These are phyloP conservation scores for Neoniphon sammara DNA, from an alignment of 2,797 vertebrate genomes.

Conservation along the genomic window DNA sequence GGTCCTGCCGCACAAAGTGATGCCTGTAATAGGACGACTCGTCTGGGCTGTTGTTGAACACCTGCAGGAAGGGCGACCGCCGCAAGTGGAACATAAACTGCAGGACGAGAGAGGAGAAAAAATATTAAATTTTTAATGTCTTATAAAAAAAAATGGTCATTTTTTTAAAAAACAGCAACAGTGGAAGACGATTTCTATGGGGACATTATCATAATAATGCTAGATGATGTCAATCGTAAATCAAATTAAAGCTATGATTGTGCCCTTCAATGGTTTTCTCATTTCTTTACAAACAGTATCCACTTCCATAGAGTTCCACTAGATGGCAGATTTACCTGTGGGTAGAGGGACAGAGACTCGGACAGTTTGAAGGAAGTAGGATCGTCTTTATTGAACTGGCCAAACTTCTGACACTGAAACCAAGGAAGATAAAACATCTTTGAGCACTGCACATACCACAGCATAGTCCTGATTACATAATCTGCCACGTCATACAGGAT, in stretches of 20 bases:
- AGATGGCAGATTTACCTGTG: conserved; percentile 86
- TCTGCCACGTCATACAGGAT: not conserved
- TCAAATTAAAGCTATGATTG: not conserved
- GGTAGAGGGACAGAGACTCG: conserved; percentile 96
- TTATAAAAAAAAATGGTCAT: not conserved
- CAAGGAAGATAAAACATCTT: conserved; percentile 35
- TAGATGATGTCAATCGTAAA: not conserved
- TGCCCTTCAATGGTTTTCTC: not conserved
- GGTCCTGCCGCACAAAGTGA: conserved; percentile 95
- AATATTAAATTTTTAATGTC: not conserved
- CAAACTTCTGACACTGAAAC: conserved; percentile 97
- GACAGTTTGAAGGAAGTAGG: conserved; percentile 93
- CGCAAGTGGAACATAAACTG: conserved; percentile 99
- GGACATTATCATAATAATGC: no score
- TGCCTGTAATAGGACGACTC: conserved; percentile 97
- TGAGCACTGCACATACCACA: not conserved
- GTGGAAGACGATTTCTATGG: no score
- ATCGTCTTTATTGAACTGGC: conserved; percentile 98
- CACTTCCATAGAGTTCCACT: not conserved
- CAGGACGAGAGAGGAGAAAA: conserved; percentile 7
- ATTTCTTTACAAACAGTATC: not conserved
- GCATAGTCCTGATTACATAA: not conserved
- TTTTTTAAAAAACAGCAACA: not conserved
- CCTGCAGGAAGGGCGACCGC: conserved; percentile 96
- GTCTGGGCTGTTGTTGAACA: conserved; percentile 98